These are phyloP conservation scores for Propsilocerus akamusi DNA, from an alignment of 1,140 invertebrate species.

Conservation along the genomic window DNA sequence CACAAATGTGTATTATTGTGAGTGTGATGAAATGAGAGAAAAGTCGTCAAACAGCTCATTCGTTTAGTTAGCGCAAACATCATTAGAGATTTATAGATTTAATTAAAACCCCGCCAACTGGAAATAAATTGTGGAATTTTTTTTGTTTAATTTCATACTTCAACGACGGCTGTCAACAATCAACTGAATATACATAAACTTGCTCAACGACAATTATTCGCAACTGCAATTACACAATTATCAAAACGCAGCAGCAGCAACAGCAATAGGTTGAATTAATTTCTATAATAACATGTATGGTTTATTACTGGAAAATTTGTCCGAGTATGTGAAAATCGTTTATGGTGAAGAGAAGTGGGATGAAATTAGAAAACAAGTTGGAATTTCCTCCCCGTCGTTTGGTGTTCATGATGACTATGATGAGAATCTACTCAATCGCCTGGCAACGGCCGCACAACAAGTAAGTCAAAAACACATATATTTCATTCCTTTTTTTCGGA, in stretches of 20 bases:
- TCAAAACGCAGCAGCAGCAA: neutral
- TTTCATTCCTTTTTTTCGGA: too few species aligned
- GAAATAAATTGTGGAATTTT: too few species aligned
- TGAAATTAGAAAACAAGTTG: constrained; percentile 58
- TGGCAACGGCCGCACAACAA: constrained; percentile 69
- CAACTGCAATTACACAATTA: neutral
- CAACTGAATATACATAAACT: neutral
- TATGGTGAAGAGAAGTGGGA: constrained; percentile 90
- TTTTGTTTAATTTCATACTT: neutral
- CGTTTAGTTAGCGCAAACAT: too few species aligned
- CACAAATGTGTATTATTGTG: too few species aligned
- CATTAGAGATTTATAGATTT: too few species aligned
- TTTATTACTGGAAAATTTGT: constrained; percentile 77
- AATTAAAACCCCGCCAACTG: too few species aligned
- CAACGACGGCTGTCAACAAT: neutral
- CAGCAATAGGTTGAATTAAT: neutral
- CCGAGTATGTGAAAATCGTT: constrained; percentile 69
- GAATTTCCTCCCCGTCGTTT: constrained; percentile 71
- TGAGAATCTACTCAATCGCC: constrained; percentile 65
- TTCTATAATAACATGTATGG: constrained; percentile 70
- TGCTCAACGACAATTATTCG: neutral
- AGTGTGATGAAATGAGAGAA: too few species aligned
- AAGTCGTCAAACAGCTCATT: too few species aligned
- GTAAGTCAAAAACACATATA: constrained; percentile 32
- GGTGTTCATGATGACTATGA: constrained; percentile 85